Evolutionary conservation across 2,888 invertebrate genomes (phyloP).

Genomic region (Tenthredo mesomela): DNA sequence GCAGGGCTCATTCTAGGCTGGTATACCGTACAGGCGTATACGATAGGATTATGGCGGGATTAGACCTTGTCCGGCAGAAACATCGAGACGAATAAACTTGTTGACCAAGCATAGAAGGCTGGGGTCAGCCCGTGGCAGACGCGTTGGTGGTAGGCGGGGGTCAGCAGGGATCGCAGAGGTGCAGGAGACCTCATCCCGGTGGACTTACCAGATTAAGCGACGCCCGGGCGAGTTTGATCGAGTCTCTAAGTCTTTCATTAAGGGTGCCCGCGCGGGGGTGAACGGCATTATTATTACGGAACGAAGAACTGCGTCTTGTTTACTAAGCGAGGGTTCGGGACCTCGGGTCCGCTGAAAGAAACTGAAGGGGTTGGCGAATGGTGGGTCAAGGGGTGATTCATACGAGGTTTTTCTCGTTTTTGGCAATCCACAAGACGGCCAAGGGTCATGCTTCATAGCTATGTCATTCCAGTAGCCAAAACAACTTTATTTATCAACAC

Average conservation of each 20-base stretch:
- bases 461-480: background rate
- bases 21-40: constrained; percentile 59
- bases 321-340: constrained; percentile 70
- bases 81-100: constrained; percentile 69
- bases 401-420: constrained; percentile 12
- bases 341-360: constrained; percentile 47
- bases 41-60: constrained; percentile 70
- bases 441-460: background rate
- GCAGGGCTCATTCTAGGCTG: background rate
- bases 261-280: constrained; percentile 63
- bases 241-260: constrained; percentile 78
- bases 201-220: constrained; percentile 75
- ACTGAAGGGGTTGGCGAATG: constrained; percentile 66
- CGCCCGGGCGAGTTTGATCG: constrained; percentile 75
- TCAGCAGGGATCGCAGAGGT: constrained; percentile 29
- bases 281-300: constrained; percentile 75
- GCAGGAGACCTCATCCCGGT: constrained; percentile 67
- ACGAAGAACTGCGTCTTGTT: constrained; percentile 72
- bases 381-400: constrained; percentile 52
- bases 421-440: background rate
- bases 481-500: background rate
- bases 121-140: constrained; percentile 46
- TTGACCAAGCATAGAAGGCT: constrained; percentile 65
- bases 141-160: constrained; percentile 17
- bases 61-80: constrained; percentile 63